Evolutionary conservation across 2,113 vertebrate genomes (phyloP), one percentile per base, ranked within the genome.

Genomic region (Equus przewalskii): DNA sequence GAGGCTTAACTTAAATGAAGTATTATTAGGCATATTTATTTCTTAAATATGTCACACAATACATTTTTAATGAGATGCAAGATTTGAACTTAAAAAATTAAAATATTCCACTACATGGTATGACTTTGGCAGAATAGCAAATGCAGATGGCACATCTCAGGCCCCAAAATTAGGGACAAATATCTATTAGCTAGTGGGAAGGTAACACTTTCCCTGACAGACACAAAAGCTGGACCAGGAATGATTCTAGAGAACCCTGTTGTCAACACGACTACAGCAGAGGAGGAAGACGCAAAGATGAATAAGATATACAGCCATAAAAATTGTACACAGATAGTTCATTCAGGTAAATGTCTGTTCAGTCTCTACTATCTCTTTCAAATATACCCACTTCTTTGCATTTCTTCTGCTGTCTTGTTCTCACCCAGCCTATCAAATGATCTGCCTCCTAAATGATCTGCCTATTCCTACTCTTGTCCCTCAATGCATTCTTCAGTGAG

Each of bases 41-140:
- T 87, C 97, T 96, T 60, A 98, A 93, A 95, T 26, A 72, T 33
- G 64, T n/a, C 46, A 93, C 62, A 16, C 60, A 49, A 28, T 80
- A 51, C 15, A 86, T 44, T 95, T 93, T 89, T 70, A 85, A 44
- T 36, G 80, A 93, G 86, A 94, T 73, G 49, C 5, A 78, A 76
- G 81, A 67, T 87, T 58, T 51, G 94, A 86, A 92, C 70, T 97
- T 67, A 96, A 96, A 98, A 87, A 98, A 36, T 70, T 36, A 70
- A 65, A 56, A 22, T 82, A 95, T 95, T 87, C 16, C 1, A 92
- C 28, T 80, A 95, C 89, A 33, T 44, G 1, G 19, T 36, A 76
- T 83, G 88, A 79, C 70, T 67, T 80, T 14, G 78, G 84, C 44
- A 54, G 76, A 97, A 87, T 4, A 36, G 24, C 13, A 78, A 79